Evolutionary conservation across 2,797 vertebrate species (phyloP).

Genomic region (Rhinella marina): DNA sequence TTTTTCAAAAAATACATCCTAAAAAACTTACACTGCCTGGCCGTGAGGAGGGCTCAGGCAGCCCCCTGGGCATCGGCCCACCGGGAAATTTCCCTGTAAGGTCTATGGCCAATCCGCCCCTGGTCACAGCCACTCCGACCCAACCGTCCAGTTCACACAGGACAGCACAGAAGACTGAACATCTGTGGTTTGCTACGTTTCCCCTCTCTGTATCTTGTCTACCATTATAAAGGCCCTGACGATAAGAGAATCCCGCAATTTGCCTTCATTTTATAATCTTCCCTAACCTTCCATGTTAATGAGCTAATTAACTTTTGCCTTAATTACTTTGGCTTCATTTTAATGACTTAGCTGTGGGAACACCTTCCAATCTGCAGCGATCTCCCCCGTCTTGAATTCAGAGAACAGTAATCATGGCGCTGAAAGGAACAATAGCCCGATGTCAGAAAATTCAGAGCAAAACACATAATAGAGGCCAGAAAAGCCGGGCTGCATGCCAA

Average conservation of each 20-base stretch:
- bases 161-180: not conserved
- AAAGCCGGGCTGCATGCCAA: too few species aligned
- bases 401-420: not conserved
- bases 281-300: conserved; percentile 40
- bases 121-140: not conserved
- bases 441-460: not conserved
- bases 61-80: too few species aligned
- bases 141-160: not conserved
- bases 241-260: conserved; percentile 4
- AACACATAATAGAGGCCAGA: not conserved
- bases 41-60: too few species aligned
- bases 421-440: not conserved
- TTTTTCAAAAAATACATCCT: too few species aligned
- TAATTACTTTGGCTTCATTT: conserved; percentile 50
- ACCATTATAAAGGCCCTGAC: not conserved
- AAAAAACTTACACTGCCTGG: too few species aligned
- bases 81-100: too few species aligned
- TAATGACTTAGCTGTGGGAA: conserved; percentile 46
- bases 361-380: conserved; percentile 16
- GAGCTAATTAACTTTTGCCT: conserved; percentile 50
- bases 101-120: too few species aligned
- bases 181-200: not conserved
- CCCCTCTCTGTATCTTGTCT: not conserved
- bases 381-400: not conserved
- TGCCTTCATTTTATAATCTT: conserved; percentile 18